These are phyloP conservation scores for Tenebrosternarchus preto DNA, from an alignment of 2,113 vertebrate species.

Conservation along the genomic window DNA sequence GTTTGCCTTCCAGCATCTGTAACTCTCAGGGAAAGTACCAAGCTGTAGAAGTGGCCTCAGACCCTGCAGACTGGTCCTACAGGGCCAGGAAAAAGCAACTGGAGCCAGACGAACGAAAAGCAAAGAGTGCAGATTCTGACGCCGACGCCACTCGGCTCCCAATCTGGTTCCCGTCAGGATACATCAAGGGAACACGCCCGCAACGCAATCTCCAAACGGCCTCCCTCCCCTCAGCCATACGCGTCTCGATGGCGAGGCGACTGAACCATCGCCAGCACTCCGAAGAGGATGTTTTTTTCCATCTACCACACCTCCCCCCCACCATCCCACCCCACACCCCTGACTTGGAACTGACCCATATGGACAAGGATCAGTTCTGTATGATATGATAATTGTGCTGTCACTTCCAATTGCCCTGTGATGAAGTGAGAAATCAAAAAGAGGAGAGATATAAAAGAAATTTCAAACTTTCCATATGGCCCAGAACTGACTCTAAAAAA, in stretches of 20 bases:
- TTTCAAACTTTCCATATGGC: slow-evolving; percentile 67
- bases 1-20: slow-evolving; percentile 71
- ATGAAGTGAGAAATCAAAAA: slow-evolving; percentile 78
- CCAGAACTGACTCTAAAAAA: slow-evolving; percentile 58
- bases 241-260: slow-evolving; percentile 71
- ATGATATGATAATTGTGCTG: slow-evolving; percentile 81
- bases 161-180: slow-evolving; percentile 82
- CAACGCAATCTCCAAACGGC: slow-evolving; percentile 77
- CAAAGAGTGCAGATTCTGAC: slow-evolving; percentile 69
- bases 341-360: slow-evolving; percentile 73
- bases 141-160: slow-evolving; percentile 70
- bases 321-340: slow-evolving; percentile 54
- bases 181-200: slow-evolving; percentile 84
- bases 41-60: slow-evolving; percentile 70
- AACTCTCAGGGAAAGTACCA: slow-evolving; percentile 76
- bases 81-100: slow-evolving; percentile 78
- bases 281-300: slow-evolving; percentile 64
- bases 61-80: slow-evolving; percentile 69
- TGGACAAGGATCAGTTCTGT: slow-evolving; percentile 77
- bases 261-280: slow-evolving; percentile 78
- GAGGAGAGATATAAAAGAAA: slow-evolving; percentile 73
- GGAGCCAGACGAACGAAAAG: slow-evolving; percentile 79
- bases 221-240: slow-evolving; percentile 74
- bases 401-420: slow-evolving; percentile 75
- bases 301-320: slow-evolving; percentile 41